phyloP scores from a whole-genome alignment of 2,888 invertebrate genomes.

The Chrysina gloriosa region DNA sequence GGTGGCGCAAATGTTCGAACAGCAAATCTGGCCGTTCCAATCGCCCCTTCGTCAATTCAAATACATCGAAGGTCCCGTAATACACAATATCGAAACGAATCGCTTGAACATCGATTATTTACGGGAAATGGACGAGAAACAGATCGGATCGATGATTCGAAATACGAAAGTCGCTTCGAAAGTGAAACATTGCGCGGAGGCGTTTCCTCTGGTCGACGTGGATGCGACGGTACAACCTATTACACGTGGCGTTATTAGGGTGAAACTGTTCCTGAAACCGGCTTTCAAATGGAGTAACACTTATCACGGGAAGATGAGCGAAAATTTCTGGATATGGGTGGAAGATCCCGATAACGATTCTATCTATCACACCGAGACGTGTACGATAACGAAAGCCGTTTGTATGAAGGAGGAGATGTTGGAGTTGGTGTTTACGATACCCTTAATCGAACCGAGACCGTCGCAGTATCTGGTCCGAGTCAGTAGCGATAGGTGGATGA shows the following conservation, averaged over 20 bases:
- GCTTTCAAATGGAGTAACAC: constrained; percentile 88
- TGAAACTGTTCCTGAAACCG: constrained; percentile 82
- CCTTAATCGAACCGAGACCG: constrained; percentile 90
- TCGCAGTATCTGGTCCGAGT: constrained; percentile 91
- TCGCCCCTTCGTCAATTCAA: constrained; percentile 89
- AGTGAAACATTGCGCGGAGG: constrained; percentile 85
- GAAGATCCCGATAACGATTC: constrained; percentile 94
- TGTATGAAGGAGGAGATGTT: constrained; percentile 81
- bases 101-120: constrained; percentile 82
- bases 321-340: constrained; percentile 98
- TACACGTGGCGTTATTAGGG: constrained; percentile 89
- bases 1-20: constrained; percentile 93
- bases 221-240: constrained; percentile 93
- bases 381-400: constrained; percentile 71
- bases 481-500: constrained; percentile 87
- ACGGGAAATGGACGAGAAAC: constrained; percentile 87
- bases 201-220: constrained; percentile 86
- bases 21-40: constrained; percentile 89
- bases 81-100: constrained; percentile 84
- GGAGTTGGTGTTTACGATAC: constrained; percentile 94
- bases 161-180: constrained; percentile 80
- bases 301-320: constrained; percentile 87
- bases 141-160: constrained; percentile 84
- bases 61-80: constrained; percentile 79
- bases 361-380: constrained; percentile 96